phyloP scores from a whole-genome alignment of 2,113 vertebrate species.

The Pica pica region DNA sequence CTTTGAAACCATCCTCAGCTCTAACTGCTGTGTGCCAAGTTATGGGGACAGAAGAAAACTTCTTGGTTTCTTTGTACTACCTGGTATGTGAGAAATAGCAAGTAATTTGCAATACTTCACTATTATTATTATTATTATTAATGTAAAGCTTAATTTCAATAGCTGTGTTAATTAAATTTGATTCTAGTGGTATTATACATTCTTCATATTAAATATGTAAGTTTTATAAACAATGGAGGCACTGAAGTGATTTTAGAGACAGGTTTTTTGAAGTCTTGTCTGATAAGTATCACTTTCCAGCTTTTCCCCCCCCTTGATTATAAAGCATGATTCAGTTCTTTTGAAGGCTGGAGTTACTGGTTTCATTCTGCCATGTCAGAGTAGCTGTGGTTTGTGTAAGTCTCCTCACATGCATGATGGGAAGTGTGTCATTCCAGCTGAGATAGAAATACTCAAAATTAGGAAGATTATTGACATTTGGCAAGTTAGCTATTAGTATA shows the following conservation, averaged over 20 bases:
- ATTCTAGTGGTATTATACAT: background rate
- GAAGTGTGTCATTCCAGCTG: background rate
- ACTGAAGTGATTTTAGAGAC: background rate
- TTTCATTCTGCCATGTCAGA: background rate
- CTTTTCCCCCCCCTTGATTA: background rate
- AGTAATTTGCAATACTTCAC: background rate
- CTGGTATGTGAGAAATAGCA: background rate
- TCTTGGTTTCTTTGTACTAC: background rate
- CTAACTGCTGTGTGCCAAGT: background rate
- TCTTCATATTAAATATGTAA: background rate
- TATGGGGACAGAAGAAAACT: background rate
- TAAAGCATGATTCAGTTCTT: background rate
- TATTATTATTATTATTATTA: background rate
- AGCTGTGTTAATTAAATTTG: background rate
- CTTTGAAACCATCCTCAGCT: background rate
- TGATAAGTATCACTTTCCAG: background rate
- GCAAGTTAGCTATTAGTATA: background rate
- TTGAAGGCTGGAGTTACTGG: background rate
- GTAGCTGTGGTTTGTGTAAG: background rate
- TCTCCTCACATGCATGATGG: too few relatives aligned
- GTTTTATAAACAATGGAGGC: background rate
- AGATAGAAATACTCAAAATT: background rate
- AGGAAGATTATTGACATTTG: background rate
- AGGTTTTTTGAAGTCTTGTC: background rate
- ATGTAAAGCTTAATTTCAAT: background rate